Conservation (phyloP, 1,140 invertebrate genomes). For the Ceratina japonica region DNA sequence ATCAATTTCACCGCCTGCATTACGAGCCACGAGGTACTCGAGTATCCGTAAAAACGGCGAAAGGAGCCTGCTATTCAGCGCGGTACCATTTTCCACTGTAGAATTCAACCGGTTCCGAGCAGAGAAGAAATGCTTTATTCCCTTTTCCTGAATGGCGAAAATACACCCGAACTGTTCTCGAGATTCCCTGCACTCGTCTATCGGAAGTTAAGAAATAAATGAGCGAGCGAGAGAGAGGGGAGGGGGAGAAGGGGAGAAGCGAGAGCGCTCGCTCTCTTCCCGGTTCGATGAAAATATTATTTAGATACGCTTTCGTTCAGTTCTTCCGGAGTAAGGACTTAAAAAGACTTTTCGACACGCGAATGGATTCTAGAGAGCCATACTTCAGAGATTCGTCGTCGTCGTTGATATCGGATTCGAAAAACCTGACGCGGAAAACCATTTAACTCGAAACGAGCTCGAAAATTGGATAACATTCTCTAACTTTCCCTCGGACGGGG, state of each 20-base stretch:
- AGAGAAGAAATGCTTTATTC: constrained; percentile 8
- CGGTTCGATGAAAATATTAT: constrained; percentile 25
- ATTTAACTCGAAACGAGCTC: not conserved
- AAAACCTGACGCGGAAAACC: constrained; percentile 2
- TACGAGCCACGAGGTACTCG: not conserved
- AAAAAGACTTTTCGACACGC: not conserved
- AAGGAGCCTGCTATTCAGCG: not conserved
- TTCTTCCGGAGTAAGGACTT: not conserved
- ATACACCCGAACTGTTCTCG: not conserved
- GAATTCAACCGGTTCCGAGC: not conserved
- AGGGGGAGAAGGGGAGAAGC: too few relatives aligned
- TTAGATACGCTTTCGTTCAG: constrained; percentile 9
- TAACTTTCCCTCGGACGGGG: not conserved
- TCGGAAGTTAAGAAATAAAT: constrained; percentile 24
- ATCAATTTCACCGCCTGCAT: too few relatives aligned
- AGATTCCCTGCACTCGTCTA: not conserved
- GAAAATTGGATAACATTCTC: constrained; percentile 1
- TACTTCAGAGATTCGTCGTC: not conserved
- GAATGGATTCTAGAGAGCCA: constrained; percentile 5
- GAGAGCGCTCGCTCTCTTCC: constrained; percentile 7
- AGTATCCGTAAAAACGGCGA: constrained; percentile 29
- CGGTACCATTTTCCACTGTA: constrained; percentile 7
- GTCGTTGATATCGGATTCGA: constrained; percentile 17
- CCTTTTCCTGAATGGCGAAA: not conserved
- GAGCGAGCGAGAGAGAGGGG: not conserved